phyloP scores from a whole-genome alignment of 2,797 vertebrate species.

The Chanos chanos region DNA sequence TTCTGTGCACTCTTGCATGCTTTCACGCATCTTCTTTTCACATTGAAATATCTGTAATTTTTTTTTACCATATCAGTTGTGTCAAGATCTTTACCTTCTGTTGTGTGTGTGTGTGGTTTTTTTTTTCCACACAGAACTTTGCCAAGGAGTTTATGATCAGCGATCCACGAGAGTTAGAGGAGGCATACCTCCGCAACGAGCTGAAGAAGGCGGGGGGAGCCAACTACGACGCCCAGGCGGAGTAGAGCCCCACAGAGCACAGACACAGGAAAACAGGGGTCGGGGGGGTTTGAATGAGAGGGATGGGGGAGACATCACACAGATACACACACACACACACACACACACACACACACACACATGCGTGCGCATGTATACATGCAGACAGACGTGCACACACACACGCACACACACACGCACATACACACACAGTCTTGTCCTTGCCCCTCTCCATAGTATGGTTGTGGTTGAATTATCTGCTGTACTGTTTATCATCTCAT shows the following conservation, averaged over 20 bases:
- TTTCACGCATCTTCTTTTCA: background rate
- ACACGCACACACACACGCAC: conserved; percentile 13
- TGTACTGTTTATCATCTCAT: conserved; percentile 67
- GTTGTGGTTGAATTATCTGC: conserved; percentile 55
- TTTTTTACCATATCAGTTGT: background rate
- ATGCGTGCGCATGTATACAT: too few species aligned
- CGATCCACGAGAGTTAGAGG: conserved; percentile 86
- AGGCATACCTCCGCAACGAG: conserved; percentile 85
- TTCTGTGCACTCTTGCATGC: background rate
- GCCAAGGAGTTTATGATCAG: conserved; percentile 96
- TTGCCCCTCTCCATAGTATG: conserved; percentile 46
- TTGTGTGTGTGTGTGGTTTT: background rate
- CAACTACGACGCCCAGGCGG: conserved; percentile 90
- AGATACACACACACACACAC: conserved; percentile 10
- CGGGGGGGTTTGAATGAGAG: conserved; percentile 29
- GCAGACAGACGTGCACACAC: conserved; percentile 1
- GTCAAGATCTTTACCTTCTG: background rate
- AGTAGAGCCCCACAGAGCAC: conserved; percentile 56
- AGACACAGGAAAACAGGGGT: conserved; percentile 39
- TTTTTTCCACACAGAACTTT: conserved; percentile 79
- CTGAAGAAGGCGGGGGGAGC: conserved; percentile 96
- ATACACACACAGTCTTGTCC: too few species aligned
- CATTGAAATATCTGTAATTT: background rate
- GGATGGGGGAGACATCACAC: conserved; percentile 36
- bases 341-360: conserved; percentile 3